These are phyloP conservation scores for Cheilosia grossa DNA, from an alignment of 2,888 invertebrate genomes.

Conservation along the genomic window DNA sequence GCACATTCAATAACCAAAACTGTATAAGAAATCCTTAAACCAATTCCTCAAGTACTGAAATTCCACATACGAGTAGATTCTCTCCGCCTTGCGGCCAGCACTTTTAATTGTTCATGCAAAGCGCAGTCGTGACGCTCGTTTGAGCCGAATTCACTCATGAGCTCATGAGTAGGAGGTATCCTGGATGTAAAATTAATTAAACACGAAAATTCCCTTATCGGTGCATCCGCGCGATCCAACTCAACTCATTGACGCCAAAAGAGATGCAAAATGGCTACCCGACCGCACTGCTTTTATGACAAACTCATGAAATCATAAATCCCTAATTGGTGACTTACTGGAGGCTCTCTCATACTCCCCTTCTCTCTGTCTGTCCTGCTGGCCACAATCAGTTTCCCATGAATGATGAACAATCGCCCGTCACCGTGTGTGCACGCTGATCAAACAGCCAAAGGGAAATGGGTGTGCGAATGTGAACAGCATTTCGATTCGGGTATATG, in stretches of 20 bases:
- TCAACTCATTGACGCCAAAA: conserved; percentile 35
- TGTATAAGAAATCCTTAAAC: no score
- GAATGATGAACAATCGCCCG: conserved; percentile 12
- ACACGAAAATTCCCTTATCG: conserved; percentile 47
- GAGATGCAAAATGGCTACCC: conserved; percentile 59
- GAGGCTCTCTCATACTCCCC: neutral
- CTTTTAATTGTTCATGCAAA: conserved; percentile 52
- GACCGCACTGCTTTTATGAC: conserved; percentile 52
- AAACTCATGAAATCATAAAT: conserved; percentile 71
- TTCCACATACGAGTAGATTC: neutral
- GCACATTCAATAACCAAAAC: no score
- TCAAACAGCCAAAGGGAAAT: conserved; percentile 62
- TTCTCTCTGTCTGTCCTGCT: neutral
- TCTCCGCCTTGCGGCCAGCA: no score
- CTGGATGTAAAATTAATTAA: conserved; percentile 38
- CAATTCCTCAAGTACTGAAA: neutral
- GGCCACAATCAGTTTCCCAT: conserved; percentile 54
- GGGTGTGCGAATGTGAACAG: conserved; percentile 41
- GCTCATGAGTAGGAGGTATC: neutral
- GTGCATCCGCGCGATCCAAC: conserved; percentile 21
- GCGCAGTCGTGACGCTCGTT: conserved; percentile 28
- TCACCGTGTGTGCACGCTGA: conserved; percentile 29
- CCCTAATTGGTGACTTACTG: conserved; percentile 59
- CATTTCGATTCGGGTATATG: conserved; percentile 34
- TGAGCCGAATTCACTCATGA: neutral